A percentile compares a stretch with the other conserved stretches of the same genome.
These are phyloP conservation scores for Suncus etruscus DNA, from an alignment of 2,113 vertebrate genomes.

Conservation along the genomic window DNA sequence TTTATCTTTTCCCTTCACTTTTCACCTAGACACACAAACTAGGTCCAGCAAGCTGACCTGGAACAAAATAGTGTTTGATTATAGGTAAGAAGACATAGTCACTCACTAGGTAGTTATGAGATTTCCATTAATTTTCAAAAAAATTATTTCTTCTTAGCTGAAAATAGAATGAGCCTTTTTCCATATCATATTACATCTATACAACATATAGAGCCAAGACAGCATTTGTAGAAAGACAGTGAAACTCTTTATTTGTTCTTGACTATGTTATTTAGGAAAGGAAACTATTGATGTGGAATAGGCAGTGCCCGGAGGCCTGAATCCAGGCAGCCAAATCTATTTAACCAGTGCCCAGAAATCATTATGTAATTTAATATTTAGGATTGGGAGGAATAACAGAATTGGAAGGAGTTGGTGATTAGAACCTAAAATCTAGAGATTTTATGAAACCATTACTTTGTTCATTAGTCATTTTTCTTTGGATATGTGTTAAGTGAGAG, in stretches of 20 bases:
- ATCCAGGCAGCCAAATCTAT: constrained; percentile 56
- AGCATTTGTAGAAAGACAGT: constrained; percentile 61
- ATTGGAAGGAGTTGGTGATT: constrained; percentile 43
- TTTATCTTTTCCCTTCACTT: constrained; percentile 24
- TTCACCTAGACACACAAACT: constrained; percentile 5
- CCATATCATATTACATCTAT: constrained; percentile 57
- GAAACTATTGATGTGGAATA: constrained; percentile 42
- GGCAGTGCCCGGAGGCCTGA: constrained; percentile 52
- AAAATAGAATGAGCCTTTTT: constrained; percentile 64
- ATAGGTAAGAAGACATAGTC: constrained; percentile 13
- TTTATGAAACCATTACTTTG: constrained; percentile 65
- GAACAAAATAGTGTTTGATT: constrained; percentile 39
- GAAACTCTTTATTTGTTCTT: constrained; percentile 53
- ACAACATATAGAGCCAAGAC: constrained; percentile 63
- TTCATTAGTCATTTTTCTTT: constrained; percentile 38
- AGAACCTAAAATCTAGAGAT: constrained; percentile 53
- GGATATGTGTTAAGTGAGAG: constrained; percentile 42
- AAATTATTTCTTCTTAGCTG: constrained; percentile 66
- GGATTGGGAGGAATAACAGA: constrained; percentile 36
- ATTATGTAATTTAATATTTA: constrained; percentile 63
- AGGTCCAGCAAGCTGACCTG: neutral
- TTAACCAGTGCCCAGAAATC: constrained; percentile 67
- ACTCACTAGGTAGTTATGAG: constrained; percentile 7
- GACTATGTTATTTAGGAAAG: constrained; percentile 52
- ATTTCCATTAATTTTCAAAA: constrained; percentile 53